Evolutionary conservation across 2,113 vertebrate species (phyloP), one percentile per base, ranked within the genome.

Genomic region (Stercorarius parasiticus): DNA sequence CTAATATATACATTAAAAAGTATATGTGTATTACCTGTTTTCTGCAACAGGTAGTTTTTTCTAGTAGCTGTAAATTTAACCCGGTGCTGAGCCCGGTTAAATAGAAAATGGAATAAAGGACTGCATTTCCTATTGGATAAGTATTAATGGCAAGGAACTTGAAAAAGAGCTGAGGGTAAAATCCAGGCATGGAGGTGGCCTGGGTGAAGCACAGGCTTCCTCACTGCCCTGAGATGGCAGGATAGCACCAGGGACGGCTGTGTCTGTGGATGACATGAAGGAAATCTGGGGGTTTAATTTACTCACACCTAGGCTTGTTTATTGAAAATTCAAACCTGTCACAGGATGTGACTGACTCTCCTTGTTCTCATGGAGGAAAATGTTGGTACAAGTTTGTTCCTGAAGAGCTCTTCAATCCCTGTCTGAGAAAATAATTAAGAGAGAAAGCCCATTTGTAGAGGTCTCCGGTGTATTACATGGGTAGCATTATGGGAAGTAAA

Each of bases 371-470:
- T 1, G 36, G n/a, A 78, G 61, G 55, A 59, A 90, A 94, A 42
- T 1, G 6, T 17, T 52, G 59, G 29, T 84, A 22, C 40, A 40
- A 56, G 27, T 20, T 56, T 52, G 3, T 36, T 94, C 58, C 91
- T 80, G 84, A 88, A 85, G 84, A 88, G 38, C 49, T 52, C 70
- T 74, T 88, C 82, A 88, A 10, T 43, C 56, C 52, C 52, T 30
- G 26, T 14, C 83, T 79, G 73, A 64, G 77, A 82, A 93, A 89
- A 88, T 66, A 96, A 92, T 82, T 72, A 64, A n/a, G 79, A 45
- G 36, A 90, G 53, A 78, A 89, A 93, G 70, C 36, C 30, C 20
- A 6, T 42, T 82, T 80, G 86, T 58, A 77, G 66, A 73, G 62
- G 36, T 32, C 43, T 93, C 25, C 3, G 2, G 9, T 56, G 53